Conservation (phyloP, 2,797 vertebrate genomes). For the Spheniscus humboldti region DNA sequence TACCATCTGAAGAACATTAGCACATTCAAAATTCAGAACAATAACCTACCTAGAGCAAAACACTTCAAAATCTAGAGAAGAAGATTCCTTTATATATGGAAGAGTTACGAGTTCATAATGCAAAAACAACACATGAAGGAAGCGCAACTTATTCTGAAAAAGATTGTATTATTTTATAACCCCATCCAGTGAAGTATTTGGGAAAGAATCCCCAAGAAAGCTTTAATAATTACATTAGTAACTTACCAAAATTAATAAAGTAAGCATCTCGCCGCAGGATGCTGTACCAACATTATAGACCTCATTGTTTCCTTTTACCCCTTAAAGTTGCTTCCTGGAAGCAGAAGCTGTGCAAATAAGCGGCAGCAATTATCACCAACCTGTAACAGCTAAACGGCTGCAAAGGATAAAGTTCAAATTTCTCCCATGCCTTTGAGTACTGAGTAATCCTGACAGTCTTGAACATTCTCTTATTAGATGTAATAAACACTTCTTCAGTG, state of each 20-base stretch:
- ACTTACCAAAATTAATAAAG: background rate
- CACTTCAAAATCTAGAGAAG: background rate
- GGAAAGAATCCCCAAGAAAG: background rate
- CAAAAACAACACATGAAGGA: background rate
- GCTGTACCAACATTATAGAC: background rate
- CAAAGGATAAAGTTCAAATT: background rate
- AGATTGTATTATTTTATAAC: background rate
- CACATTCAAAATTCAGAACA: background rate
- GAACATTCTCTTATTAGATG: background rate
- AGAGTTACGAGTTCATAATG: background rate
- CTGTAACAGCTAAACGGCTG: rapidly evolving
- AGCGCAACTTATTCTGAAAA: background rate
- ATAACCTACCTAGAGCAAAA: background rate
- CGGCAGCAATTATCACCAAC: background rate
- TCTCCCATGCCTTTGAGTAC: background rate
- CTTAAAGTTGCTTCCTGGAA: background rate
- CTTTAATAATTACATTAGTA: background rate
- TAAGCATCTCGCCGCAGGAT: background rate
- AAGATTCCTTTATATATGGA: background rate
- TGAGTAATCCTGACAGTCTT: background rate
- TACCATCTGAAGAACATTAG: background rate
- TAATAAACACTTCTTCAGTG: background rate
- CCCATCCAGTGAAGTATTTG: background rate
- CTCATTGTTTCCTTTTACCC: background rate
- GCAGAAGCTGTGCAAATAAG: background rate